Conservation (phyloP, 2,113 vertebrate genomes). For the Hippoglossus stenolepis region DNA sequence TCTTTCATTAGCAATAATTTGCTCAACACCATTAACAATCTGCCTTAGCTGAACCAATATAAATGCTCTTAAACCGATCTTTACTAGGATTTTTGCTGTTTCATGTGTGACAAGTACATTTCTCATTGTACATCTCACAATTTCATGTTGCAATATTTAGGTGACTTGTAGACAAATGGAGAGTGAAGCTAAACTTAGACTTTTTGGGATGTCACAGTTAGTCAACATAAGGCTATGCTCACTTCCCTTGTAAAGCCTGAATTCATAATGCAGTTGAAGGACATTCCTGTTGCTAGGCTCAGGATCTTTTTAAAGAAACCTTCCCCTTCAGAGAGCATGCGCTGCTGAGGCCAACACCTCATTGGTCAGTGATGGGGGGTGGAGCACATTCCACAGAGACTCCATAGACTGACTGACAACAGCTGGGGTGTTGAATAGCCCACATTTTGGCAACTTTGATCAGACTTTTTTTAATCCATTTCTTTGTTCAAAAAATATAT, state of each 20-base stretch:
- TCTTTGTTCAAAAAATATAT: background rate
- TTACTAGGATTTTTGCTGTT: no score
- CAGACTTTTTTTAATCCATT: background rate
- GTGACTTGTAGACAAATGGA: background rate
- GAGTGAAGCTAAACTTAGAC: background rate
- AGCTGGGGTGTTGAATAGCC: conserved; percentile 22
- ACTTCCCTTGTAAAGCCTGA: background rate
- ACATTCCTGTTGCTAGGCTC: conserved; percentile 73
- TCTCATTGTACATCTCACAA: no score
- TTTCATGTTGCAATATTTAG: background rate
- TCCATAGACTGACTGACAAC: conserved; percentile 37
- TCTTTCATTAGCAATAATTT: background rate
- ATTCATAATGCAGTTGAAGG: conserved; percentile 7
- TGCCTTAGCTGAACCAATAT: background rate
- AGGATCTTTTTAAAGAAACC: conserved; percentile 70
- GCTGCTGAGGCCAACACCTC: conserved; percentile 10
- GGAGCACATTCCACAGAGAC: conserved; percentile 59
- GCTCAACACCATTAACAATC: background rate
- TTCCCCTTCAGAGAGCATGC: conserved; percentile 66
- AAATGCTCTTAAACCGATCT: no score
- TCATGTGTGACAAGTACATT: no score
- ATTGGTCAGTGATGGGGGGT: conserved; percentile 75
- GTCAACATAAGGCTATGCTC: conserved; percentile 5
- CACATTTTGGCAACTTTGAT: conserved; percentile 14
- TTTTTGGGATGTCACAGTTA: background rate